A percentile compares a stretch with the other conserved stretches of the same genome.
phyloP scores from a whole-genome alignment of 2,113 vertebrate species.

The Podarcis cretensis region DNA sequence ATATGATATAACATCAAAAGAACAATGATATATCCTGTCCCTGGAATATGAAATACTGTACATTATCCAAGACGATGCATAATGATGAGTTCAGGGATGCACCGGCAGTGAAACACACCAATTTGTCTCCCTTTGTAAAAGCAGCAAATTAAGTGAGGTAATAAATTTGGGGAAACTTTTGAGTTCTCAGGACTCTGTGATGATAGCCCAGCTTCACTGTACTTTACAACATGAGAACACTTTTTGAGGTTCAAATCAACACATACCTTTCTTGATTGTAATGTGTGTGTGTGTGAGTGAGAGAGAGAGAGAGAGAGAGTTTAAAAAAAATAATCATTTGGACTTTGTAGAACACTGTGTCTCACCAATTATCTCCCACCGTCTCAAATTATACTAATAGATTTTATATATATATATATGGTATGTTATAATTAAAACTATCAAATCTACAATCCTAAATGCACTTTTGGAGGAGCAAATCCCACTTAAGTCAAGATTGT shows the following conservation, averaged over 20 bases:
- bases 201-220: background rate
- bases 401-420: background rate
- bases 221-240: background rate
- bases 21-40: slow-evolving; percentile 47
- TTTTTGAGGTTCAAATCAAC: slow-evolving; percentile 35
- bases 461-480: too few species aligned
- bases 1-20: slow-evolving; percentile 62
- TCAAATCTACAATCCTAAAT: too few species aligned
- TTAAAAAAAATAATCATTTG: background rate
- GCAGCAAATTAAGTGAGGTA: slow-evolving; percentile 39
- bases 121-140: slow-evolving; percentile 45
- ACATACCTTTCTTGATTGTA: slow-evolving; percentile 33
- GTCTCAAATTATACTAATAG: background rate
- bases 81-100: slow-evolving; percentile 32
- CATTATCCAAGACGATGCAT: slow-evolving; percentile 50
- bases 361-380: background rate
- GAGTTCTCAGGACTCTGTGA: slow-evolving; percentile 43
- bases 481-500: too few species aligned
- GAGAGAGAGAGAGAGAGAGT: background rate
- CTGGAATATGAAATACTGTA: slow-evolving; percentile 48
- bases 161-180: slow-evolving; percentile 49
- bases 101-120: slow-evolving; percentile 38
- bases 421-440: too few species aligned
- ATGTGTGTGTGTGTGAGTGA: background rate
- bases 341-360: background rate